A percentile compares a stretch with the other conserved stretches of the same genome.
Conservation (phyloP, 37 sponge, comb jelly and placozoan genomes). For the Halisarca cf. caerulea region DNA sequence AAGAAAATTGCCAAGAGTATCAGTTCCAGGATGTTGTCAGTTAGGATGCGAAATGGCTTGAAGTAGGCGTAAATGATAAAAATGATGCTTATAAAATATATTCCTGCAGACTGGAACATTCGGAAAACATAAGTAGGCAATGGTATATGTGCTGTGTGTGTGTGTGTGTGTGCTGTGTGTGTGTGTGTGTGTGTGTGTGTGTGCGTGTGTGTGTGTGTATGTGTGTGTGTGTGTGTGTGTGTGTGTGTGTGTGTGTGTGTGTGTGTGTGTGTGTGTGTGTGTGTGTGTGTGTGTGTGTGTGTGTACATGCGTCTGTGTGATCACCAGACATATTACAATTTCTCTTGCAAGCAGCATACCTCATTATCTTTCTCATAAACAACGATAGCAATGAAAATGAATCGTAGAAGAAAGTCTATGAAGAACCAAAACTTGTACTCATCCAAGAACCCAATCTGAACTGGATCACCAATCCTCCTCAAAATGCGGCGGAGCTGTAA, state of each 20-base stretch:
- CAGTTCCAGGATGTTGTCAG: background rate
- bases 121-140: background rate
- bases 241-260: background rate
- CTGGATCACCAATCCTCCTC: background rate
- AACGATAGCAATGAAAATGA: constrained; percentile 1
- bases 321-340: too few species aligned
- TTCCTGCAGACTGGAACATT: background rate
- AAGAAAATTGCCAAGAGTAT: background rate
- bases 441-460: background rate
- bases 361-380: constrained; percentile 15
- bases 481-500: background rate
- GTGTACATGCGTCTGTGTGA: too few species aligned
- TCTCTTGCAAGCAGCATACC: too few species aligned
- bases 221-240: background rate
- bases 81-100: background rate
- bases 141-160: too few species aligned
- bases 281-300: too few species aligned
- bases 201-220: constrained; percentile 5
- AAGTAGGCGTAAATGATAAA: background rate
- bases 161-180: constrained; percentile 2
- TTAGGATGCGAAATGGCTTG: background rate
- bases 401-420: background rate
- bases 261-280: too few species aligned
- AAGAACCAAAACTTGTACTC: constrained; percentile 15
- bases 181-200: constrained; percentile 20